Evolutionary conservation across 92 coral and sea anemone species (phyloP), one percentile per base, ranked within the genome.

Genomic region (Bergia puertoricense): DNA sequence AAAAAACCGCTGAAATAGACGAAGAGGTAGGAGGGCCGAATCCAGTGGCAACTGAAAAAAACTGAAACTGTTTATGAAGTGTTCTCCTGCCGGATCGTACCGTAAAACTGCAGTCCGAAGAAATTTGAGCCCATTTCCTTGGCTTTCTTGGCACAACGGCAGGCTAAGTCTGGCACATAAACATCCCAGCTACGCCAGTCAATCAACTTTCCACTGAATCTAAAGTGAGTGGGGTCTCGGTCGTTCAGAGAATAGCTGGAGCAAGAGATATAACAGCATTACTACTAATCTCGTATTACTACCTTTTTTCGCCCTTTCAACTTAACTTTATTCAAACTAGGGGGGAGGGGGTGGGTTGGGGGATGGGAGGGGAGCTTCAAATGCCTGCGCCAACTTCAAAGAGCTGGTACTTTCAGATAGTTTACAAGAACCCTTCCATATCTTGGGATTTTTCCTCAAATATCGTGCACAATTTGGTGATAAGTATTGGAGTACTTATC

Each of bases 101-200:
- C 94, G 41, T 92, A 92, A 84, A 86, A 92, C 80, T 92, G 94
- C 59, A 92, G 89, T 43, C 94, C 94, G 43, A 92, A 92, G 81
- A 85, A 89, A 46, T 65, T 50, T n/a, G 51, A 44, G 15, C 89
- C 89, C 18, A 81, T 44, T 41, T 86, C 79, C 41, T 86, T 22
- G 8, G 92, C 94, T 56, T 77, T 73, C 65, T 90, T 86, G 7
- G 94, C 94, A 48, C 94, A 92, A 40, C 94, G 86, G 45, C 94
- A 92, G 44, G 91, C 91, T 30, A 92, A 80, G 2, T 92, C 88
- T 14, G 94, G 94, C 13, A 92, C 76, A 43, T 92, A 92, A 5
- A 74, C 80, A 45, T 92, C 94, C 88, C 90, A 92, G 85, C 83
- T 92, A 14, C 66, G 62, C 94, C 94, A 92, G 82, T 92, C 92